These are phyloP conservation scores for Isichthys henryi DNA, from an alignment of 2,113 vertebrate species.

Conservation along the genomic window DNA sequence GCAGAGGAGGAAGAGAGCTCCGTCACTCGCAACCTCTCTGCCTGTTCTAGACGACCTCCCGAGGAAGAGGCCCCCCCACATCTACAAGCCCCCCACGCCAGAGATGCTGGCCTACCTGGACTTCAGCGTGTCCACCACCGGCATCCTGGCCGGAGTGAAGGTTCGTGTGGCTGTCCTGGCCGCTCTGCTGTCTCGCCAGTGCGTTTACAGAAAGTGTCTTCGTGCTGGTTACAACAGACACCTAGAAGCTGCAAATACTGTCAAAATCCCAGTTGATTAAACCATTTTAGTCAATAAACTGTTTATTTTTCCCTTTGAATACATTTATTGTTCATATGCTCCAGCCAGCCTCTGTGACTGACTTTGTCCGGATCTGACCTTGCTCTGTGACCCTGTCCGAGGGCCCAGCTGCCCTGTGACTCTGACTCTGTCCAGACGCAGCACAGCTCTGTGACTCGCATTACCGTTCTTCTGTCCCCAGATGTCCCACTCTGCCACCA, in stretches of 20 bases:
- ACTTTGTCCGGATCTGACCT: neutral
- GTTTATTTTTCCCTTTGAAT: neutral
- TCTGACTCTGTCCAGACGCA: neutral
- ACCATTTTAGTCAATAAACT: neutral
- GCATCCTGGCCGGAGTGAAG: constrained; percentile 93
- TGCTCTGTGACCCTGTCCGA: neutral
- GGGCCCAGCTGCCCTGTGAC: neutral
- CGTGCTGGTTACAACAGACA: neutral
- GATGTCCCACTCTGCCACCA: constrained; percentile 94
- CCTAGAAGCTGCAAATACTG: neutral
- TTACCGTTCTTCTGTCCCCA: constrained; percentile 33
- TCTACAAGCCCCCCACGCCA: constrained; percentile 81
- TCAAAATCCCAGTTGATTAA: neutral
- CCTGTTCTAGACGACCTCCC: constrained; percentile 78
- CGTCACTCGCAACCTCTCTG: neutral
- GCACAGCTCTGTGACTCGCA: neutral
- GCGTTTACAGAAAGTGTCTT: neutral
- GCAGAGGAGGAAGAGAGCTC: neutral
- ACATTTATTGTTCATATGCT: neutral
- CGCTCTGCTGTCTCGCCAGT: neutral
- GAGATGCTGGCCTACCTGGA: constrained; percentile 90
- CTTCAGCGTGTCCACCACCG: constrained; percentile 95
- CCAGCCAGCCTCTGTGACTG: neutral
- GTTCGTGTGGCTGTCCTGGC: constrained; percentile 46
- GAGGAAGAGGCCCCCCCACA: constrained; percentile 74